phyloP scores from a whole-genome alignment of 2,113 vertebrate species.

The Petroica traversi region DNA sequence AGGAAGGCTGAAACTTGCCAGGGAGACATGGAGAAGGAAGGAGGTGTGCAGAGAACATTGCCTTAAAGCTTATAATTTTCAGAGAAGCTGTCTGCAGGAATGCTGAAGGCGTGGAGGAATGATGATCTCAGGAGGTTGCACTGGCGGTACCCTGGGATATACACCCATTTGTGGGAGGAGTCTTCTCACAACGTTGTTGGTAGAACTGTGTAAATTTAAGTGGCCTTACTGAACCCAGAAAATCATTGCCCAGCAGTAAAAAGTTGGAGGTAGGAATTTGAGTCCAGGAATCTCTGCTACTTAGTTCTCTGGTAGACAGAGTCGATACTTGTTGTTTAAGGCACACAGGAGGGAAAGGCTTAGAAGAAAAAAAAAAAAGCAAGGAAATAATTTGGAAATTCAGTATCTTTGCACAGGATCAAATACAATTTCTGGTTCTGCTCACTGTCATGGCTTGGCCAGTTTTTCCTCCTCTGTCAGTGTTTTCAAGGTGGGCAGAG shows the following conservation, averaged over 20 bases:
- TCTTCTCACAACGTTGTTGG: background rate
- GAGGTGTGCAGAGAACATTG: background rate
- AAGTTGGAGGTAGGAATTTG: background rate
- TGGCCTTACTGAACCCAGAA: background rate
- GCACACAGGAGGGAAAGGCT: background rate
- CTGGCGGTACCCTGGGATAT: background rate
- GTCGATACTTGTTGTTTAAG: background rate
- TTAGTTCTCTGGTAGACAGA: background rate
- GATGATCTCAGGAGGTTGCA: background rate
- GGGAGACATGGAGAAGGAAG: background rate
- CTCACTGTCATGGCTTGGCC: background rate
- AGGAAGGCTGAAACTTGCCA: background rate
- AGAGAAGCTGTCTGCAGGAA: background rate
- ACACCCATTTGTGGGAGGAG: background rate
- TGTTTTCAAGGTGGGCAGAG: background rate
- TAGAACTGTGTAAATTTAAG: background rate
- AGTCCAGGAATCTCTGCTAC: background rate
- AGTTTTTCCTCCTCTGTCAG: background rate
- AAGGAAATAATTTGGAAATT: background rate
- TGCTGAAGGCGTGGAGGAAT: background rate
- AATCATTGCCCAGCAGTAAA: background rate
- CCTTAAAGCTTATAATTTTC: background rate
- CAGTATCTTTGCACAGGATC: background rate
- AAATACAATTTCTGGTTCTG: background rate
- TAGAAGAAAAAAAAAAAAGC: background rate